Evolutionary conservation across 2,113 vertebrate genomes (phyloP).

Genomic region (Corythoichthys intestinalis): DNA sequence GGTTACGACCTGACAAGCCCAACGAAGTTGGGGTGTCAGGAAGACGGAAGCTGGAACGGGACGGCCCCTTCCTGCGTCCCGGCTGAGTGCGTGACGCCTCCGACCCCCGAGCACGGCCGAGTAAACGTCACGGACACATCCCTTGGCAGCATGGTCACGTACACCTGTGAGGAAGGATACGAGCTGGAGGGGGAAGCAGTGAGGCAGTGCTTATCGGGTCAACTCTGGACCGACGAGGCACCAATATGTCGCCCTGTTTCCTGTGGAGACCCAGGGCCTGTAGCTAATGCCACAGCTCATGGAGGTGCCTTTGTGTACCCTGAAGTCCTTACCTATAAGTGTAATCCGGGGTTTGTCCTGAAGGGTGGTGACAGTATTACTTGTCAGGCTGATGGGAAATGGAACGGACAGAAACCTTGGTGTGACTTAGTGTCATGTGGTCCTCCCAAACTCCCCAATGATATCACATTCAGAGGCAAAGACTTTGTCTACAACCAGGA

Average conservation of each 20-base stretch:
- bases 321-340: conserved; percentile 77
- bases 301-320: conserved; percentile 74
- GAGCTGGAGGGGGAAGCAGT: conserved; percentile 76
- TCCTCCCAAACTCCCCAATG: conserved; percentile 67
- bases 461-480: conserved; percentile 73
- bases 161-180: conserved; percentile 83
- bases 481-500: conserved; percentile 75
- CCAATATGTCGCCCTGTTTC: conserved; percentile 76
- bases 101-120: conserved; percentile 78
- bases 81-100: conserved; percentile 78
- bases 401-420: conserved; percentile 79
- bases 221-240: conserved; percentile 79
- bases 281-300: conserved; percentile 72
- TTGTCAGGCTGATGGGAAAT: conserved; percentile 80
- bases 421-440: conserved; percentile 84
- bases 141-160: conserved; percentile 74
- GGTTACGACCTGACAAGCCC: conserved; percentile 82
- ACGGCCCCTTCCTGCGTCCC: conserved; percentile 83
- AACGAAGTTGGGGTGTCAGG: conserved; percentile 79
- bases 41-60: conserved; percentile 92
- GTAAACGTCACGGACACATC: conserved; percentile 79
- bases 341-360: conserved; percentile 80
- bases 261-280: conserved; percentile 72
- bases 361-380: conserved; percentile 73
- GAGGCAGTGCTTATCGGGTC: conserved; percentile 79